A percentile compares a stretch with the other conserved stretches of the same genome.
Evolutionary conservation across 2,797 vertebrate genomes (phyloP).

Genomic region (Catostomus latipinnis): DNA sequence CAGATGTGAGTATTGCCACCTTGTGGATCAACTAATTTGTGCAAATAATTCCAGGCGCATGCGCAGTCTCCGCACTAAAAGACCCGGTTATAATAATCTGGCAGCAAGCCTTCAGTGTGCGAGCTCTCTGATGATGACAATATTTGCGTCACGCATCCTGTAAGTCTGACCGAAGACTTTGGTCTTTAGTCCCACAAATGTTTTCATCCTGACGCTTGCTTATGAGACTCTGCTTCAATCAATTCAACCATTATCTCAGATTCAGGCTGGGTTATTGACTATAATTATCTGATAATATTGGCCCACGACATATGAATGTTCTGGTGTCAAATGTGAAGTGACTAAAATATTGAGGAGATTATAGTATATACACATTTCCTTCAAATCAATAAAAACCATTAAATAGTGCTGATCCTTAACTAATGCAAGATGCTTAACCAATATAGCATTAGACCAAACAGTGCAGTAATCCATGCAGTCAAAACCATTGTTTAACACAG

Average conservation of each 20-base stretch:
- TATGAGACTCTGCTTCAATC: slow-evolving; percentile 18
- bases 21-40: no score
- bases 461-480: slow-evolving; percentile 15
- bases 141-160: no score
- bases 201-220: slow-evolving; percentile 7
- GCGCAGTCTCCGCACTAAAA: no score
- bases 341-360: neutral
- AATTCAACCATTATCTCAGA: neutral
- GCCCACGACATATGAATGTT: neutral
- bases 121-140: no score
- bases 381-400: slow-evolving; percentile 22
- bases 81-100: no score
- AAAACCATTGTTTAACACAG: neutral
- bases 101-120: no score
- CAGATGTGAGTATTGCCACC: no score
- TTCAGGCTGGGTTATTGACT: slow-evolving; percentile 17
- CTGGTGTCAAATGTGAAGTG: slow-evolving; percentile 1
- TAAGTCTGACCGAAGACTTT: no score
- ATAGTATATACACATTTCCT: slow-evolving; percentile 14
- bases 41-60: no score
- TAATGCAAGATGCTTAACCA: neutral
- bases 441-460: neutral
- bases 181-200: neutral
- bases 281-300: slow-evolving; percentile 6
- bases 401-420: neutral